These are phyloP conservation scores for Dicycla oo DNA, from an alignment of 2,888 invertebrate genomes.

Conservation along the genomic window DNA sequence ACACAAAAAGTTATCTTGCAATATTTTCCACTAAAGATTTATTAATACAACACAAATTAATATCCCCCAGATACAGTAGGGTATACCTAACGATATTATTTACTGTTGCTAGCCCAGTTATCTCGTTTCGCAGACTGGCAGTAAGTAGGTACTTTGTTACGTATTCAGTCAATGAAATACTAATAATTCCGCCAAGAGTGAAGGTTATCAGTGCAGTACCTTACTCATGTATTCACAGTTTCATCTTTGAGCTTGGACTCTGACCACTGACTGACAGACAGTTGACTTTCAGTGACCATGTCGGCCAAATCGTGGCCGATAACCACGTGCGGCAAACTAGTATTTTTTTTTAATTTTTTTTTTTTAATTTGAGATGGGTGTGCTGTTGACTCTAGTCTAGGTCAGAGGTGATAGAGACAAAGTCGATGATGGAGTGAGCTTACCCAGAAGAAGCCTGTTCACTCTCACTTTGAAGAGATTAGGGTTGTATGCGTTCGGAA, in stretches of 20 bases:
- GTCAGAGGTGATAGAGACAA: no score
- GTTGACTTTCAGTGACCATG: no score
- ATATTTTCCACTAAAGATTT: conserved; percentile 24
- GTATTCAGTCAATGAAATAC: conserved; percentile 24
- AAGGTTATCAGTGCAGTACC: conserved; percentile 38
- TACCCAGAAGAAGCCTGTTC: no score
- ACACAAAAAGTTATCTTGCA: conserved; percentile 10
- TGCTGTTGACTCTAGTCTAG: no score
- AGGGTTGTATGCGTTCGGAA: no score
- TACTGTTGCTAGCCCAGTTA: conserved; percentile 39
- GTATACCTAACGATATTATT: conserved; percentile 16
- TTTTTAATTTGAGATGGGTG: no score
- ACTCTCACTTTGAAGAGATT: no score
- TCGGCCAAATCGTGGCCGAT: no score
- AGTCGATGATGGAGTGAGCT: no score
- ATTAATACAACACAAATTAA: conserved; percentile 17
- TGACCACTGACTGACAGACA: not conserved
- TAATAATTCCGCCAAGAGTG: conserved; percentile 11
- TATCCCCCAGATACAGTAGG: not conserved
- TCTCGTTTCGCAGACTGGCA: conserved; percentile 10
- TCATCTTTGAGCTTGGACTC: not conserved
- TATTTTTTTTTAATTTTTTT: no score
- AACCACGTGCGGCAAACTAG: no score
- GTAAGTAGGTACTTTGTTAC: conserved; percentile 5
- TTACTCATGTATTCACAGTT: not conserved